A percentile compares a stretch with the other conserved stretches of the same genome.
Conservation (phyloP, 2,797 vertebrate genomes). For the Alectoris magna region DNA sequence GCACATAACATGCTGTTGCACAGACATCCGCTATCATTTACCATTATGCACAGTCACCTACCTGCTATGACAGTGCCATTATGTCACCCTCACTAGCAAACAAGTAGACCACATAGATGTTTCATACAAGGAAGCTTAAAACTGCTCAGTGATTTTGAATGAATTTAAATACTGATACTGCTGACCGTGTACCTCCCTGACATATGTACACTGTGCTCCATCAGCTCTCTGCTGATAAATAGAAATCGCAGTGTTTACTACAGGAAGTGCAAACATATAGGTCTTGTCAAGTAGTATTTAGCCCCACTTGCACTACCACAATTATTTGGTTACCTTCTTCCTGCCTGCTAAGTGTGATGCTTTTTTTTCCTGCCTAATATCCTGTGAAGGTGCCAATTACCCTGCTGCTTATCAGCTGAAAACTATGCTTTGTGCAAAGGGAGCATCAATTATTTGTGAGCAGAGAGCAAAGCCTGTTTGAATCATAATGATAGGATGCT, state of each 20-base stretch:
- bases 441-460: slow-evolving; percentile 84
- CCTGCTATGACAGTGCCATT: slow-evolving; percentile 27
- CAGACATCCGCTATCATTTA: slow-evolving; percentile 49
- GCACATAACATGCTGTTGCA: background rate
- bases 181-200: background rate
- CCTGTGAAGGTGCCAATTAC: slow-evolving; percentile 80
- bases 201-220: background rate
- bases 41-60: background rate
- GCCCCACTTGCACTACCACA: background rate
- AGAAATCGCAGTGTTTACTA: slow-evolving; percentile 52
- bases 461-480: slow-evolving; percentile 74
- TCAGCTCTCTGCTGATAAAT: background rate
- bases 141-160: background rate
- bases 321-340: slow-evolving; percentile 73
- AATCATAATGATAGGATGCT: slow-evolving; percentile 77
- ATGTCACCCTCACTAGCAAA: background rate
- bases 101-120: background rate
- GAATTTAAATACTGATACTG: background rate
- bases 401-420: slow-evolving; percentile 79
- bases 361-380: slow-evolving; percentile 65
- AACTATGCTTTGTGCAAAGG: slow-evolving; percentile 78
- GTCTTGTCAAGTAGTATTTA: slow-evolving; percentile 54
- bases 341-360: slow-evolving; percentile 62
- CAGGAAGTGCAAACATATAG: slow-evolving; percentile 29
- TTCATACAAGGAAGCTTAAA: background rate